Evolutionary conservation across 2,888 invertebrate genomes (phyloP).

Genomic region (Stenodera caucasica): DNA sequence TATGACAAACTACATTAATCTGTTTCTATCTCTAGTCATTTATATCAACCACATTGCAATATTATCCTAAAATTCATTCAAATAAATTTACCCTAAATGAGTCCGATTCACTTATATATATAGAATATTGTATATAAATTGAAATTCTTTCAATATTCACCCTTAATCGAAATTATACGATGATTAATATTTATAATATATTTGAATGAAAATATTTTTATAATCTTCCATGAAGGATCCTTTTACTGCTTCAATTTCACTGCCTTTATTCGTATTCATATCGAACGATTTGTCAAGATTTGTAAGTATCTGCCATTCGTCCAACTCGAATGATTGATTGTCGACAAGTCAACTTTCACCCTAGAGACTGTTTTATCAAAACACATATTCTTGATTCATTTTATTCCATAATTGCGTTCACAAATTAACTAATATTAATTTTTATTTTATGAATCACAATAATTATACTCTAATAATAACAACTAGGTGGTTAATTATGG

Average conservation of each 20-base stretch:
- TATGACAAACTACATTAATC: slow-evolving; percentile 55
- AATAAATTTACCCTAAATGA: neutral
- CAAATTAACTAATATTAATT: slow-evolving; percentile 20
- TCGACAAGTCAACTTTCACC: slow-evolving; percentile 49
- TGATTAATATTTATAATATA: slow-evolving; percentile 20
- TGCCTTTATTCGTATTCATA: slow-evolving; percentile 47
- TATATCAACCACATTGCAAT: slow-evolving; percentile 44
- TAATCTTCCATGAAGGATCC: slow-evolving; percentile 21
- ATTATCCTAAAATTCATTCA: slow-evolving; percentile 35
- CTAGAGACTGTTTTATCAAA: slow-evolving; percentile 52
- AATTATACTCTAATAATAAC: neutral
- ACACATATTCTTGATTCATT: slow-evolving; percentile 49
- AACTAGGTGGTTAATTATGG: neutral
- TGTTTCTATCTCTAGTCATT: slow-evolving; percentile 47
- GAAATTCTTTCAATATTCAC: slow-evolving; percentile 4
- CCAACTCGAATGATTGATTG: slow-evolving; percentile 53
- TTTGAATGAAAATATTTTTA: slow-evolving; percentile 22
- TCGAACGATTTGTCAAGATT: slow-evolving; percentile 56
- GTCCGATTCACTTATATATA: neutral
- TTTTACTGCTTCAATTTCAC: slow-evolving; percentile 29
- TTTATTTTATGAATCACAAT: slow-evolving; percentile 14
- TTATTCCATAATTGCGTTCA: slow-evolving; percentile 49
- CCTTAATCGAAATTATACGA: neutral
- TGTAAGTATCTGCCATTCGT: slow-evolving; percentile 50
- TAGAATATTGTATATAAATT: neutral